Percentiles rank a stretch among this genome's conserved stretches.
These are phyloP conservation scores for Tringa solitaria DNA, from an alignment of 2,113 vertebrate species.

Conservation along the genomic window DNA sequence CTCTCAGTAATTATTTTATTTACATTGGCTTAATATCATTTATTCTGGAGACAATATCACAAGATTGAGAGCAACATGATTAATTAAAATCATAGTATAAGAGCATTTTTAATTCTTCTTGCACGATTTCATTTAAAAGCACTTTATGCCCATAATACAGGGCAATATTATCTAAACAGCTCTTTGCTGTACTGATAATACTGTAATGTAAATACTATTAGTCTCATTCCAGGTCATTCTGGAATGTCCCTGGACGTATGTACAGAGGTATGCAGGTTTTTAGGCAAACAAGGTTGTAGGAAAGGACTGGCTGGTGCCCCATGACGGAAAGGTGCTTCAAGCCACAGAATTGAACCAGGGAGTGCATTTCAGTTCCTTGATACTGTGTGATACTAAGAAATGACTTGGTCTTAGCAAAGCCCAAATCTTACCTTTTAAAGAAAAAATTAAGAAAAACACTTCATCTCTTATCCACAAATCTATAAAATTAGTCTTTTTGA, in stretches of 20 bases:
- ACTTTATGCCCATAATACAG: not conserved
- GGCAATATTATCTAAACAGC: not conserved
- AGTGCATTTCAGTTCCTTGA: not conserved
- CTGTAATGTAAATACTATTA: not conserved
- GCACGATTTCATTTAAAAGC: not conserved
- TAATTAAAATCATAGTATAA: not conserved
- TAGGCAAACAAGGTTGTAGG: not conserved
- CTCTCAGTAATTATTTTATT: not conserved
- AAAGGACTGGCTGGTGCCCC: not conserved
- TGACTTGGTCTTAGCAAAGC: not conserved
- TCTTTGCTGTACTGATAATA: not conserved
- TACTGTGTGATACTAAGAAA: not conserved
- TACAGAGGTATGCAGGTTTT: not conserved
- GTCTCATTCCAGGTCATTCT: not conserved
- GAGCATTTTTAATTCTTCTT: not conserved
- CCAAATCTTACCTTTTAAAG: not conserved
- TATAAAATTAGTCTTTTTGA: not conserved
- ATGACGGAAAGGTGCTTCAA: not conserved
- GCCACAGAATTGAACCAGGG: not conserved
- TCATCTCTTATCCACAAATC: too few relatives aligned
- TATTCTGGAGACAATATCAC: not conserved
- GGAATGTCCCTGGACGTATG: not conserved
- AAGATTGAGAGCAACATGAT: not conserved
- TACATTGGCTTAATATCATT: not conserved
- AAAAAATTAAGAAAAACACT: not conserved